Conservation (phyloP, 2,113 vertebrate genomes). For the Hoplias malabaricus region DNA sequence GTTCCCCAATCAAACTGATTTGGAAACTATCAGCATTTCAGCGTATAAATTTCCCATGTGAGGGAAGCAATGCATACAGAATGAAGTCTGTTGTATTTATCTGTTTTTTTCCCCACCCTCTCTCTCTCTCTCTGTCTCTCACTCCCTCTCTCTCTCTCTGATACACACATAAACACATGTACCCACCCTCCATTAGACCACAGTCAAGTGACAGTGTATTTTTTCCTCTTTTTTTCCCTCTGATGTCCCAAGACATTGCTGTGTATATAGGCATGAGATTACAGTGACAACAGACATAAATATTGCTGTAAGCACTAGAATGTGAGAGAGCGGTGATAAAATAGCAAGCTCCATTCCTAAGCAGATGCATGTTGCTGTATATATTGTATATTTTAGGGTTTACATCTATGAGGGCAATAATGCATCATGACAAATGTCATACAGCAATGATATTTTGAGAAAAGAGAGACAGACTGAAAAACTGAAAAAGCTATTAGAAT, state of each 20-base stretch:
- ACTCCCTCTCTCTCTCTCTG: not conserved
- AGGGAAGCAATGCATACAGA: slow-evolving; percentile 63
- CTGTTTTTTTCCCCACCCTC: slow-evolving; percentile 25
- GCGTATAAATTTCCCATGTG: slow-evolving; percentile 65
- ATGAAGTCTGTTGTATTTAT: slow-evolving; percentile 60
- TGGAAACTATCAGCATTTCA: slow-evolving; percentile 61
- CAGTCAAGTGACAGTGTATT: slow-evolving; percentile 31
- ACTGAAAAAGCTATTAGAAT: not conserved
- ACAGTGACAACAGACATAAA: slow-evolving; percentile 54
- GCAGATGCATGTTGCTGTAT: slow-evolving; percentile 29
- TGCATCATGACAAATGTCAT: slow-evolving; percentile 30
- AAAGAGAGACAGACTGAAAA: not conserved
- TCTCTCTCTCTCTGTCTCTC: not conserved
- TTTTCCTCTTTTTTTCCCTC: slow-evolving; percentile 30
- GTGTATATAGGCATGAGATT: slow-evolving; percentile 52
- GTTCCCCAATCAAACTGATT: slow-evolving; percentile 55
- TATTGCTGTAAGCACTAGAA: slow-evolving; percentile 34
- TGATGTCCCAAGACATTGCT: slow-evolving; percentile 43
- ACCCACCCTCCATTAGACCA: slow-evolving; percentile 21
- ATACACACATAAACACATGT: not conserved
- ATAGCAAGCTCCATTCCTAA: slow-evolving; percentile 14
- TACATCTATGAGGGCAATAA: not conserved
- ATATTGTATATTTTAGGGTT: slow-evolving; percentile 35
- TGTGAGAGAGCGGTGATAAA: slow-evolving; percentile 35
- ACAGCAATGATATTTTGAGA: not conserved